Base-by-base conservation (phyloP, 2,888 invertebrate genomes). In the Chalcosyrphus nemorum region DNA sequence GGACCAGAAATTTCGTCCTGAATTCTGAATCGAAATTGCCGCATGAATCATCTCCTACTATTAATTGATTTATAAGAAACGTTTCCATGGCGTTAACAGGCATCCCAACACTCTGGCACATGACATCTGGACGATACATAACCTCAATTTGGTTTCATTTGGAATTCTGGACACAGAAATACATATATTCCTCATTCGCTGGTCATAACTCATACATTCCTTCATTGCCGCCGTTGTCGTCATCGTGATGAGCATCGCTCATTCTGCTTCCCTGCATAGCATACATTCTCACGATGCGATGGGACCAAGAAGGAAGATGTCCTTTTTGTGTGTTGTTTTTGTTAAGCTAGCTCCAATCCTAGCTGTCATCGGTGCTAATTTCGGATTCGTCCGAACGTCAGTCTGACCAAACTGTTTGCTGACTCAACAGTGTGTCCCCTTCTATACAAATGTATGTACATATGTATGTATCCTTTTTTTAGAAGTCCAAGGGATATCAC, bases 1-100 rank as follows among this genome's bases (percentile, higher is more conserved):
- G 27, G 21, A 4, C 3, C 32, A 63, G 32, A 63, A 13, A 50
- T 66, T 66, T 54, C 35, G 2, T 35, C n/a, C 54, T 32, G n/a
- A 21, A 21, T 63, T 41, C n/a, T 63, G 43, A 61, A 61, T 38
- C 19, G 27, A 59, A 61, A 63, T 68, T 56, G 50, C 65, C 27
- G 43, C 81, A 76, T 76, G 76, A 75, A 70, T 57, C 68, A 81
- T 70, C 65, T 65, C n/a, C 19, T n/a, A 45, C 38, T 71, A 52
- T 61, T 76, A 81, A 81, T 81, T 81, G 76, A 81, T 76, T 76
- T 81, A 80, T 50, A 59, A 56, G 56, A 75, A 70, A 81, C 47
- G 63, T 47, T 45, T 54, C 41, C 29, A 50, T 56, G 32, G 54
- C 72, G 63, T 43, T 43, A 63, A 56, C 54, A 47, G 61, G 32